Evolutionary conservation across 2,888 invertebrate species (phyloP).

Genomic region (Amiota minor): DNA sequence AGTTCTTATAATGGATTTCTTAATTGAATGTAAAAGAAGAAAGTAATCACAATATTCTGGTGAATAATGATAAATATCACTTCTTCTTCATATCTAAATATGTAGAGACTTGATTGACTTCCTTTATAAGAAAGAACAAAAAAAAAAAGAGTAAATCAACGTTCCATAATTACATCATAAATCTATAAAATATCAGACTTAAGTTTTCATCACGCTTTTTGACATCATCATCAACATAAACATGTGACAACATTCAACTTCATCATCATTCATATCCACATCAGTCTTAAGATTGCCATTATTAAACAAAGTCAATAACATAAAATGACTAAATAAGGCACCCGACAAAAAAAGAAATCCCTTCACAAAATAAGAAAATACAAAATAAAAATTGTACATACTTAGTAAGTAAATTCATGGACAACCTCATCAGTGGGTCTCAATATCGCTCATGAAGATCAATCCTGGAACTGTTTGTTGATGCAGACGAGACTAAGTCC

Average conservation of each 20-base stretch:
- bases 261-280: neutral
- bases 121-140: no score
- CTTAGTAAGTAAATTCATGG: neutral
- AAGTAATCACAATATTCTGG: no score
- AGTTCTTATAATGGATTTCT: no score
- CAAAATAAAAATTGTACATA: neutral
- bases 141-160: neutral
- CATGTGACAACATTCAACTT: neutral
- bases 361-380: no score
- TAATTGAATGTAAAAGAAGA: no score
- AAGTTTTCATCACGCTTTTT: slow-evolving; percentile 14
- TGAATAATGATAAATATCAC: no score
- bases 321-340: slow-evolving; percentile 40
- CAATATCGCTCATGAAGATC: slow-evolving; percentile 26
- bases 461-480: slow-evolving; percentile 9
- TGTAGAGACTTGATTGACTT: no score
- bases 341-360: neutral
- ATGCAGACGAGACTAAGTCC: neutral
- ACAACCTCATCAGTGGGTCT: neutral
- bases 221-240: slow-evolving; percentile 19
- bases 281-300: slow-evolving; percentile 21
- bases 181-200: neutral
- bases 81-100: no score
- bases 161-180: no score
- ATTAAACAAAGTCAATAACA: slow-evolving; percentile 38